These are phyloP conservation scores for Eupithecia tripunctaria DNA, from an alignment of 2,888 invertebrate species.

Conservation along the genomic window DNA sequence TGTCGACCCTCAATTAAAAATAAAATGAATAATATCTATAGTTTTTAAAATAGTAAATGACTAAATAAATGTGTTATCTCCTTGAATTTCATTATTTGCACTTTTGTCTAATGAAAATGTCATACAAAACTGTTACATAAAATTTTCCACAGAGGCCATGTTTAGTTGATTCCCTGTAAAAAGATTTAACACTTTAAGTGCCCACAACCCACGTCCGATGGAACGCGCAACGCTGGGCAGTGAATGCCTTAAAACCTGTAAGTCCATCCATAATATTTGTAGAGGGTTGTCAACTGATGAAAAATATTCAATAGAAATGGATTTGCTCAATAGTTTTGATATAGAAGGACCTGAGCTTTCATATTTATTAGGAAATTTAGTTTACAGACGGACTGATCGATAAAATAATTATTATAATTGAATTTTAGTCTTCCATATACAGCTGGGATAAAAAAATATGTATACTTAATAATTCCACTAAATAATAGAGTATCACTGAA, in stretches of 20 bases:
- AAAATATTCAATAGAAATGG: constrained; percentile 16
- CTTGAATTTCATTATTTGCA: too few relatives aligned
- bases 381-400: constrained; percentile 27
- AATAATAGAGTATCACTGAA: background rate
- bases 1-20: background rate
- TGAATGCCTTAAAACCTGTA: too few relatives aligned
- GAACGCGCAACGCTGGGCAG: too few relatives aligned
- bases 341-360: constrained; percentile 61
- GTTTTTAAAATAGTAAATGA: too few relatives aligned
- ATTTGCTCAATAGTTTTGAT: constrained; percentile 63
- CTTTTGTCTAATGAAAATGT: background rate
- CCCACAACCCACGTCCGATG: background rate
- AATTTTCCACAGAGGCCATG: background rate
- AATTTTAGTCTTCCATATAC: background rate
- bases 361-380: constrained; percentile 44
- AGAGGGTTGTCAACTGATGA: constrained; percentile 29
- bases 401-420: background rate
- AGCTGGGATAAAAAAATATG: background rate
- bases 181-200: background rate
- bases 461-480: background rate
- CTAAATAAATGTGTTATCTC: too few relatives aligned
- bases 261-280: background rate
- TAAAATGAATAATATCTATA: too few relatives aligned
- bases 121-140: background rate
- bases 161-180: background rate